phyloP scores from a whole-genome alignment of 2,888 invertebrate genomes.

The Toxonevra muliebris region DNA sequence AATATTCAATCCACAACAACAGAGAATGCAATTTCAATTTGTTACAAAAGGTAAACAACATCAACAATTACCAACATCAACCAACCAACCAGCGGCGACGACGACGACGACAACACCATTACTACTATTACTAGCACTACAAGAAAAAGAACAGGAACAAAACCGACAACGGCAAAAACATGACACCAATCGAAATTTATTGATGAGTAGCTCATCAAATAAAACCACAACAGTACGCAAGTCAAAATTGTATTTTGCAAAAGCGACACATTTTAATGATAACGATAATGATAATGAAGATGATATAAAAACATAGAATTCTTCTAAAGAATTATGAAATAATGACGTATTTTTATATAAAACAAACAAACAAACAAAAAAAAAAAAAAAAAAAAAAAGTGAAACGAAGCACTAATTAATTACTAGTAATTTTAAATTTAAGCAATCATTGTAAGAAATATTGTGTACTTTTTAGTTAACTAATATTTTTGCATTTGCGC shows the following conservation, averaged over 20 bases:
- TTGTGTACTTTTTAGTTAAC: neutral
- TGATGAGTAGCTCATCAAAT: neutral
- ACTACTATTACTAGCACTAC: too few species aligned
- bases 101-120: neutral
- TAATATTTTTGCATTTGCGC: too few species aligned
- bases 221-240: constrained; percentile 5
- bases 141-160: too few species aligned
- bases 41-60: neutral
- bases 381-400: neutral
- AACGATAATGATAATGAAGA: neutral
- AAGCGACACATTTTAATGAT: constrained; percentile 3
- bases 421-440: constrained; percentile 18
- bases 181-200: neutral
- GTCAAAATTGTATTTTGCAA: constrained; percentile 16
- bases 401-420: neutral
- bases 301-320: constrained; percentile 6
- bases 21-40: neutral
- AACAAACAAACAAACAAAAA: constrained; percentile 2
- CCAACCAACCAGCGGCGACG: neutral
- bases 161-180: neutral
- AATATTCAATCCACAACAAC: neutral
- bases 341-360: constrained; percentile 29
- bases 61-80: neutral
- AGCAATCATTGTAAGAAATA: constrained; percentile 28
- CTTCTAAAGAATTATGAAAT: neutral